Conservation (phyloP, 2,888 invertebrate genomes). For the Macaria liturata region DNA sequence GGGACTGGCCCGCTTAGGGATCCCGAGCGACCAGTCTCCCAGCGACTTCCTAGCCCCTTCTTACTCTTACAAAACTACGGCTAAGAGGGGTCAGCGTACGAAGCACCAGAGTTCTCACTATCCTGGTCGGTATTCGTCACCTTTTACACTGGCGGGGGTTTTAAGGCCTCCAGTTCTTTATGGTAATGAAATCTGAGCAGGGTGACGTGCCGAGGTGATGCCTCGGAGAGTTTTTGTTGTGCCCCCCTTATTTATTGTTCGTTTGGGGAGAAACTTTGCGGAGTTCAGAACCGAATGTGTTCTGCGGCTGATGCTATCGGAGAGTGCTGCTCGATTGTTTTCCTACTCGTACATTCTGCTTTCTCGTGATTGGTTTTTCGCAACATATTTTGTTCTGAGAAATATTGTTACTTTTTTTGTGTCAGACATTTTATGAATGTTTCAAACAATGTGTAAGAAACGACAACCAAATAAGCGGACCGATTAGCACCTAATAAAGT, state of each 20-base stretch:
- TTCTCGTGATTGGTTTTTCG: slow-evolving; percentile 44
- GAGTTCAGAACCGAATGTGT: slow-evolving; percentile 75
- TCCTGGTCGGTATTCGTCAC: slow-evolving; percentile 72
- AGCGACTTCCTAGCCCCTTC: slow-evolving; percentile 50
- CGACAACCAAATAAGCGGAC: neutral
- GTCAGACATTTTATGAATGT: neutral
- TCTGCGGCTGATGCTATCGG: slow-evolving; percentile 66
- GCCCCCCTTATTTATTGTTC: slow-evolving; percentile 78
- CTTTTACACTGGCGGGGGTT: slow-evolving; percentile 81
- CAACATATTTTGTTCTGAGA: slow-evolving; percentile 18
- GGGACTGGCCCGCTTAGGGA: slow-evolving; percentile 70
- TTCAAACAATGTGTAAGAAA: neutral
- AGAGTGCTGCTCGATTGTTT: slow-evolving; percentile 48
- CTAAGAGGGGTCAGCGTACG: slow-evolving; percentile 34
- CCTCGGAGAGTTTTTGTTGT: slow-evolving; percentile 81
- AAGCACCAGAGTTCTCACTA: slow-evolving; percentile 42
- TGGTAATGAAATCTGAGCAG: slow-evolving; percentile 84
- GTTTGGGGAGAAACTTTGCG: slow-evolving; percentile 71
- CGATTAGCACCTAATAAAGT: slow-evolving; percentile 17
- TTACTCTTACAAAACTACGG: slow-evolving; percentile 18
- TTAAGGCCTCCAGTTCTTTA: slow-evolving; percentile 83
- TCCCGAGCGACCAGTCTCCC: slow-evolving; percentile 52
- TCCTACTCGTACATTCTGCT: slow-evolving; percentile 48
- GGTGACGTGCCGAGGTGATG: slow-evolving; percentile 82
- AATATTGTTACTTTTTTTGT: neutral